Conservation (phyloP, 2,113 vertebrate species). For the Python bivittatus region DNA sequence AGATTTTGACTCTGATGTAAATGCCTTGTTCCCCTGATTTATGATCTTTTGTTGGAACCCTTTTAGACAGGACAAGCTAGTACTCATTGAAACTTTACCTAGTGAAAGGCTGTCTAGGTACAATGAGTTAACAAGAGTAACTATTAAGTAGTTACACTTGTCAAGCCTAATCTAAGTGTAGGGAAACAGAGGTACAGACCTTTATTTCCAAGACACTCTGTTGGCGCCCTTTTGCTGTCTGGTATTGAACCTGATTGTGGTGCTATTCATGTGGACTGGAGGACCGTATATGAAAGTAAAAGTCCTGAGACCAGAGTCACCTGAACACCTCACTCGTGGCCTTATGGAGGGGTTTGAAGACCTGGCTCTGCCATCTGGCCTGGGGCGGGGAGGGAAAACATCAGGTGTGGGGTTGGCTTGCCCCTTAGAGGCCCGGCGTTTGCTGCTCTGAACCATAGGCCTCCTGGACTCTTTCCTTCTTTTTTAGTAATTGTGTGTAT, state of each 20-base stretch:
- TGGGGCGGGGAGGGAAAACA: too few species aligned
- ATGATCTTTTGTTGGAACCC: neutral
- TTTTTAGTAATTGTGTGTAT: too few species aligned
- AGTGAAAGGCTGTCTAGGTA: neutral
- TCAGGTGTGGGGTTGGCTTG: too few species aligned
- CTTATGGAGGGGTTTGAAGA: too few species aligned
- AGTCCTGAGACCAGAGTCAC: neutral
- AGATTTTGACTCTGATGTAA: neutral
- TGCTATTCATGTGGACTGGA: neutral
- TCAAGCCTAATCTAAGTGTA: too few species aligned
- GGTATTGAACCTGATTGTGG: neutral
- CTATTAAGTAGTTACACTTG: too few species aligned
- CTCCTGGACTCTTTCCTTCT: too few species aligned
- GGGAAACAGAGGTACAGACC: neutral
- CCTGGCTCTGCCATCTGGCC: too few species aligned
- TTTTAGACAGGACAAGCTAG: neutral
- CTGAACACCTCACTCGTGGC: too few species aligned
- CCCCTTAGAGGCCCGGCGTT: too few species aligned
- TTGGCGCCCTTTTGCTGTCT: neutral
- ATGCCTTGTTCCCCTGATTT: neutral
- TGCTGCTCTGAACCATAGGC: too few species aligned
- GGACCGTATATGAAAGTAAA: neutral
- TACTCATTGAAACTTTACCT: neutral
- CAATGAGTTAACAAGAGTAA: too few species aligned
- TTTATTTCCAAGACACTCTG: neutral